These are phyloP conservation scores for Clistopyga incitator DNA, from an alignment of 2,888 invertebrate species.

Conservation along the genomic window DNA sequence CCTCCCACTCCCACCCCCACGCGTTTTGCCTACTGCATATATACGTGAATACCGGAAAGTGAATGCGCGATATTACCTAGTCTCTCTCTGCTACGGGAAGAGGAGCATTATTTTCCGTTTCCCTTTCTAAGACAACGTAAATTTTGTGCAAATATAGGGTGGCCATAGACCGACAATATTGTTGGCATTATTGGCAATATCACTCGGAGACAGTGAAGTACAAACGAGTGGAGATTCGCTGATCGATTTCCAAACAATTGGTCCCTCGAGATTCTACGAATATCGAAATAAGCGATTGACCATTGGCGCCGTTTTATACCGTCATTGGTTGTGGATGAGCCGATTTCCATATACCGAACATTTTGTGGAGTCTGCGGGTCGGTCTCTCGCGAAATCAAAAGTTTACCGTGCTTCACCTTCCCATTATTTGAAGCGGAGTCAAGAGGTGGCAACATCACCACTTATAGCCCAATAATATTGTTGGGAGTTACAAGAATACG, in stretches of 20 bases:
- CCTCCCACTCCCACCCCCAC: slow-evolving; percentile 3
- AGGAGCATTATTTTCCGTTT: slow-evolving; percentile 46
- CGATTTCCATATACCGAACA: too few species aligned
- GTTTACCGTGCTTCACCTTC: too few species aligned
- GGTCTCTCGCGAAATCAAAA: too few species aligned
- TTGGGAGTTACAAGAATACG: neutral
- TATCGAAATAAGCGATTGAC: too few species aligned
- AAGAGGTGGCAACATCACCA: too few species aligned
- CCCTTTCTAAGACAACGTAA: slow-evolving; percentile 38
- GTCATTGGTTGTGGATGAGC: too few species aligned
- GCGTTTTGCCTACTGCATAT: neutral
- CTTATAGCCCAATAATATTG: neutral
- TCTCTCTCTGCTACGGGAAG: neutral
- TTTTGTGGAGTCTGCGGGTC: too few species aligned
- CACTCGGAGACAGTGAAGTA: neutral
- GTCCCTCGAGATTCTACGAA: too few species aligned
- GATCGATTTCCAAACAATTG: too few species aligned
- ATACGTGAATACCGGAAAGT: slow-evolving; percentile 33
- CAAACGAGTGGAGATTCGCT: neutral
- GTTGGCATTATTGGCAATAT: neutral
- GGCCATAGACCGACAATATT: neutral
- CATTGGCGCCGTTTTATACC: too few species aligned
- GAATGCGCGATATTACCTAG: slow-evolving; percentile 55
- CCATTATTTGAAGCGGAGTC: too few species aligned
- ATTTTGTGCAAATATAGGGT: slow-evolving; percentile 15